phyloP scores from a whole-genome alignment of 2,113 vertebrate genomes.

The Tychaedon coryphoeus region DNA sequence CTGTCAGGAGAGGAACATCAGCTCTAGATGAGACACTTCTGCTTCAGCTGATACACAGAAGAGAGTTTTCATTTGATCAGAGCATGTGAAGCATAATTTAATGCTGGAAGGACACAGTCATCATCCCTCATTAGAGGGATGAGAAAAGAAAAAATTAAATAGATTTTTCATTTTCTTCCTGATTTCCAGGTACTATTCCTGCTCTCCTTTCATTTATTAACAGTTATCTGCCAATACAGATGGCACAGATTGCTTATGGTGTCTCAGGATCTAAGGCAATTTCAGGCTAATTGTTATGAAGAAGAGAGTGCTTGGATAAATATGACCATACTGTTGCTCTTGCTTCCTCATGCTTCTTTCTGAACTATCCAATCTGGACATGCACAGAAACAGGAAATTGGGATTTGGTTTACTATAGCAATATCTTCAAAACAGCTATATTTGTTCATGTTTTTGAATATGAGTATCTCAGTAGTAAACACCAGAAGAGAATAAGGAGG shows the following conservation, averaged over 20 bases:
- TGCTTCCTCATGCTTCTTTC: neutral
- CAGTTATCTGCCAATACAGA: neutral
- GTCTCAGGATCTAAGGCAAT: neutral
- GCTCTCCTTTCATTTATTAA: neutral
- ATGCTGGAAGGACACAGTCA: neutral
- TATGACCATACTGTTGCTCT: neutral
- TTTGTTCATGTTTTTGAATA: neutral
- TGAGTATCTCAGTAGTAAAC: neutral
- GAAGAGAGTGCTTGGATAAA: neutral
- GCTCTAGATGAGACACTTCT: neutral
- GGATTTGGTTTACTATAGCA: neutral
- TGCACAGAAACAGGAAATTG: neutral
- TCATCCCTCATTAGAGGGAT: neutral
- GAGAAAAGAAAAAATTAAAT: neutral
- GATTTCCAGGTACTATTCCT: neutral
- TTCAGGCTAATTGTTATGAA: neutral
- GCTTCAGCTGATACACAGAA: neutral
- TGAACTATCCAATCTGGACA: neutral
- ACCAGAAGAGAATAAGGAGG: neutral
- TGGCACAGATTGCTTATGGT: neutral
- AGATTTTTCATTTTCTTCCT: neutral
- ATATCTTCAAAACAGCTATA: neutral
- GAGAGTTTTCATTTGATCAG: neutral
- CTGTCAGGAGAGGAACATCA: neutral
- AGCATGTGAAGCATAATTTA: neutral